A percentile compares a stretch with the other conserved stretches of the same genome.
Conservation (phyloP, 92 coral and sea anemone genomes). For the Hydrozoanthus gracilis region DNA sequence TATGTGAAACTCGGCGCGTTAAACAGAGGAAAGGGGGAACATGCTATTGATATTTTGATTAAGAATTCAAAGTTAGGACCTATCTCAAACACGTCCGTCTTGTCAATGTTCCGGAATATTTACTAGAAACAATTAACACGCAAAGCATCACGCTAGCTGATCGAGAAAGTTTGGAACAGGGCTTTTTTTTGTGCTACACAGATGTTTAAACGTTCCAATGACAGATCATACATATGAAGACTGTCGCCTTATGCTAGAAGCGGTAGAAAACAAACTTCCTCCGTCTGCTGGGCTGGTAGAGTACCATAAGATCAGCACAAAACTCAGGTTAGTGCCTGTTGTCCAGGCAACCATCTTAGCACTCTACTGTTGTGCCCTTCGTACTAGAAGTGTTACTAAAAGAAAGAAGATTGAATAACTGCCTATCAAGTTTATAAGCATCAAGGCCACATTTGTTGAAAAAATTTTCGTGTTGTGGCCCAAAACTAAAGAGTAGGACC, state of each 20-base stretch:
- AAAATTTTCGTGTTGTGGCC: too few species aligned
- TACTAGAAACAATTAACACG: neutral
- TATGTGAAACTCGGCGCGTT: too few species aligned
- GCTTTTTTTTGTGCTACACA: neutral
- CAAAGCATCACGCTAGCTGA: neutral
- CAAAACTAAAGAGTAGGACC: too few species aligned
- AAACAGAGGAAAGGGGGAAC: too few species aligned
- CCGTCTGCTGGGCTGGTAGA: conserved; percentile 80
- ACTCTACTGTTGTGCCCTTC: neutral
- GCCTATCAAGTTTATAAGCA: too few species aligned
- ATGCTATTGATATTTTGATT: too few species aligned
- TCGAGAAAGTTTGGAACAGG: neutral
- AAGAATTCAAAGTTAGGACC: too few species aligned
- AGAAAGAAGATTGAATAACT: too few species aligned
- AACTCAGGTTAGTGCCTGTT: conserved; percentile 61
- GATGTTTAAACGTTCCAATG: conserved; percentile 72
- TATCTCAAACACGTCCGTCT: too few species aligned
- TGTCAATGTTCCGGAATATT: neutral
- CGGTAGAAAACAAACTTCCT: conserved; percentile 75
- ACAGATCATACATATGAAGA: conserved; percentile 89
- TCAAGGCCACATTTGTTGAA: too few species aligned
- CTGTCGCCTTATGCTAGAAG: conserved; percentile 80
- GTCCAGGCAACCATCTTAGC: too few species aligned
- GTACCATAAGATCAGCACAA: conserved; percentile 83
- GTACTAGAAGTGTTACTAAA: neutral